Evolutionary conservation across 2,113 vertebrate species (phyloP).

Genomic region (Callospermophilus lateralis): DNA sequence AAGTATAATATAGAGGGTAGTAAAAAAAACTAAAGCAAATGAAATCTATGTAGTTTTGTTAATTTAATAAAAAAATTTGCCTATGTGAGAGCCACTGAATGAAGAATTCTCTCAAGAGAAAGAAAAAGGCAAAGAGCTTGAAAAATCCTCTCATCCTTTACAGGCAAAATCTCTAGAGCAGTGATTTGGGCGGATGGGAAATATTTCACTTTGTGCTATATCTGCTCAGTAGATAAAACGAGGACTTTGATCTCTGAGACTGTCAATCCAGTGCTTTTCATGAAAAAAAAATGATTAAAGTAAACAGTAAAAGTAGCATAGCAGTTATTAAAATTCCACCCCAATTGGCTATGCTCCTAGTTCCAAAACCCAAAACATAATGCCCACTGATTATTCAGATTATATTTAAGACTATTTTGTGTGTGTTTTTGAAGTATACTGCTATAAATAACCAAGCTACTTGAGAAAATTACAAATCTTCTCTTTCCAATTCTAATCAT

Average conservation of each 20-base stretch:
- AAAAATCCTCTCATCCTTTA: conserved; percentile 62
- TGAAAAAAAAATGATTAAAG: conserved; percentile 73
- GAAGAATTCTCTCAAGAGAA: conserved; percentile 58
- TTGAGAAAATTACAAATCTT: conserved; percentile 70
- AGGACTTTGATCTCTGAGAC: conserved; percentile 73
- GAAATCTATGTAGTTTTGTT: conserved; percentile 26
- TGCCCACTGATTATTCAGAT: conserved; percentile 77
- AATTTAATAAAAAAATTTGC: not conserved
- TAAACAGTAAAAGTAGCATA: conserved; percentile 75
- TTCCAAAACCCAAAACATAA: conserved; percentile 66
- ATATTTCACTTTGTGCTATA: conserved; percentile 56
- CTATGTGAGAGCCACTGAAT: conserved; percentile 21
- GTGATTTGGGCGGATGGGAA: conserved; percentile 54
- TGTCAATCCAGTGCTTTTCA: conserved; percentile 70
- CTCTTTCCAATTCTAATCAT: conserved; percentile 76
- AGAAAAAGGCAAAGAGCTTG: conserved; percentile 56
- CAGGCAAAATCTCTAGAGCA: conserved; percentile 61
- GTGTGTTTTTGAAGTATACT: conserved; percentile 14
- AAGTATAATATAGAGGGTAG: not conserved
- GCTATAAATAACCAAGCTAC: conserved; percentile 67
- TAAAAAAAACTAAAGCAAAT: conserved; percentile 43
- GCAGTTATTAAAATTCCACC: conserved; percentile 74
- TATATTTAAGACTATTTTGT: conserved; percentile 56
- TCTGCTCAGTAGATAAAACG: conserved; percentile 72
- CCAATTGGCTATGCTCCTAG: conserved; percentile 58